Conservation (phyloP, 1,140 invertebrate genomes). For the Leucophenga varia region DNA sequence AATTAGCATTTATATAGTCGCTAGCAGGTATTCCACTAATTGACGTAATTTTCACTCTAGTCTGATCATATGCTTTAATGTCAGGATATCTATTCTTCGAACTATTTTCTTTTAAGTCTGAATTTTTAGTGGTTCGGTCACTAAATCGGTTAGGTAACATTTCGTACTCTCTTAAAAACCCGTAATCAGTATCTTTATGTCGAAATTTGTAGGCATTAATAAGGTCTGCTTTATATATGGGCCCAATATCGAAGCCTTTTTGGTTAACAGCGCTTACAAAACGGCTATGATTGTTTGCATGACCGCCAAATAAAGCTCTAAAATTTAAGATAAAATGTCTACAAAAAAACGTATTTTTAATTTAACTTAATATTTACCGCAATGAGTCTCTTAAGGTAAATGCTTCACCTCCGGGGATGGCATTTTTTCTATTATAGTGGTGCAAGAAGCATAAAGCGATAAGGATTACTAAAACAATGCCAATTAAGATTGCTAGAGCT, state of each 20-base stretch:
- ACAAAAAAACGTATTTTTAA: neutral
- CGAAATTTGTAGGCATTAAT: constrained; percentile 74
- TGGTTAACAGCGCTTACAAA: constrained; percentile 57
- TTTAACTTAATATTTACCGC: constrained; percentile 58
- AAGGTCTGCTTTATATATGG: constrained; percentile 71
- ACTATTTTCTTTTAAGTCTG: constrained; percentile 84
- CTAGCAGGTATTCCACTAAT: constrained; percentile 75
- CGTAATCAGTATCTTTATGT: constrained; percentile 83
- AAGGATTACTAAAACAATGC: constrained; percentile 67
- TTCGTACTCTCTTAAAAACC: constrained; percentile 86
- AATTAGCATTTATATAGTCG: constrained; percentile 93
- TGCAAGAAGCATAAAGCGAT: constrained; percentile 71
- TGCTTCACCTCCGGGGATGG: constrained; percentile 75
- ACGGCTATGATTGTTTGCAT: constrained; percentile 49
- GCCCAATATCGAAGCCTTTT: constrained; percentile 78
- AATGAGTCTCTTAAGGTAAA: constrained; percentile 70
- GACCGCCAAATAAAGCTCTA: constrained; percentile 47
- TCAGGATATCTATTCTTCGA: constrained; percentile 87
- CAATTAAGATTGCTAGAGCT: constrained; percentile 64
- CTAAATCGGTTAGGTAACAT: constrained; percentile 82
- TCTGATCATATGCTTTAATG: constrained; percentile 92
- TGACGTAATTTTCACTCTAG: constrained; percentile 75
- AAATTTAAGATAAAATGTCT: neutral
- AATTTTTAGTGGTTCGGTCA: constrained; percentile 82
- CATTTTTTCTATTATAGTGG: constrained; percentile 68